A percentile compares a stretch with the other conserved stretches of the same genome.
phyloP scores from a whole-genome alignment of 92 coral and sea anemone species.

The Blastomussa wellsi region DNA sequence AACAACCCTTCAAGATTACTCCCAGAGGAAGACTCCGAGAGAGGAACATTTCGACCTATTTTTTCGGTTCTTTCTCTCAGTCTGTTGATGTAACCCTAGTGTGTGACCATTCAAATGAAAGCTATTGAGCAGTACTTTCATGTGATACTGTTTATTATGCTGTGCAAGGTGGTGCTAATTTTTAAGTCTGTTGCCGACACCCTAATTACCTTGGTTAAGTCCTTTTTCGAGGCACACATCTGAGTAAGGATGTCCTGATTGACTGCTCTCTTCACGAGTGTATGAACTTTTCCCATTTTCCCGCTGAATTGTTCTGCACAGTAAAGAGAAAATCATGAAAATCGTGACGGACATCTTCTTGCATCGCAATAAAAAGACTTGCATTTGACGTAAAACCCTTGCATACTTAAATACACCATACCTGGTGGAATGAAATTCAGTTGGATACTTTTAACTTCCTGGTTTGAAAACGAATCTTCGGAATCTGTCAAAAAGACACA shows the following conservation, averaged over 20 bases:
- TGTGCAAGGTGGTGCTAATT: too few relatives aligned
- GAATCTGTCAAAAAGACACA: background rate
- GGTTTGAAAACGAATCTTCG: conserved; percentile 1
- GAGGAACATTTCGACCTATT: too few relatives aligned
- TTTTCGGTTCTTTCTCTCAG: background rate
- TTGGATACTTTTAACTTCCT: conserved; percentile 12
- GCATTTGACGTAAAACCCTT: background rate
- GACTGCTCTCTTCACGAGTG: background rate
- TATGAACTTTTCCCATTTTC: conserved; percentile 23
- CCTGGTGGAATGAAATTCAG: conserved; percentile 7
- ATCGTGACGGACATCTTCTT: background rate
- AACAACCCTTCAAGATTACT: background rate
- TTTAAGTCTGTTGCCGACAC: background rate
- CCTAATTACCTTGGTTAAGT: conserved; percentile 20
- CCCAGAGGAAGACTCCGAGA: background rate
- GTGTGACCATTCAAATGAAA: background rate
- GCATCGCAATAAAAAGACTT: background rate
- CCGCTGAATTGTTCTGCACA: conserved; percentile 11
- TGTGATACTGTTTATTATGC: too few relatives aligned
- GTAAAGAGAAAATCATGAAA: background rate
- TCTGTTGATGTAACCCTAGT: background rate
- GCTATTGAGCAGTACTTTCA: too few relatives aligned
- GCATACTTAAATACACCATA: background rate
- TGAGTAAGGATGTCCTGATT: conserved; percentile 4
- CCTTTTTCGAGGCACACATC: conserved; percentile 11